Evolutionary conservation across 2,113 vertebrate genomes (phyloP).

Genomic region (Python bivittatus): DNA sequence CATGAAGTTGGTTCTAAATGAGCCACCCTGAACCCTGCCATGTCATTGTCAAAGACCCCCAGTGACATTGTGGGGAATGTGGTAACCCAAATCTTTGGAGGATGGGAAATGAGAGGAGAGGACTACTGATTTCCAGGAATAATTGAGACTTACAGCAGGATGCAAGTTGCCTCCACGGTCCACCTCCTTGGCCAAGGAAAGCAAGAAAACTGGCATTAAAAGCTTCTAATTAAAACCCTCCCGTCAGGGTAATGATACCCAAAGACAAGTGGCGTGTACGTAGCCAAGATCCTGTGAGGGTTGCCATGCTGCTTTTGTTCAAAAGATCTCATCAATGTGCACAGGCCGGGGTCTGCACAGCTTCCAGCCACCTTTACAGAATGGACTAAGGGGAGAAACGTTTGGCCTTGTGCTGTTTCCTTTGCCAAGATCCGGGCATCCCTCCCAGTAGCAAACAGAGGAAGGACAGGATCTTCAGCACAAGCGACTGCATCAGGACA

Average conservation of each 20-base stretch:
- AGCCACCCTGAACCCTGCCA: background rate
- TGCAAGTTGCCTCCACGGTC: background rate
- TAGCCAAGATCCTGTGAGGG: constrained; percentile 39
- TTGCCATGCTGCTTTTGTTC: constrained; percentile 27
- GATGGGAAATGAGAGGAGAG: background rate
- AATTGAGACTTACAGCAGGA: background rate
- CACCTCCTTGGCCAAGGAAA: background rate
- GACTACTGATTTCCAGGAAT: background rate
- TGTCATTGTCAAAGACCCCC: rapidly evolving
- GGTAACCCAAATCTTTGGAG: background rate
- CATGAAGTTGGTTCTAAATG: rapidly evolving
- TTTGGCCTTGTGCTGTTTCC: background rate
- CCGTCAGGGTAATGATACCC: constrained; percentile 41
- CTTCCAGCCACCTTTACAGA: background rate
- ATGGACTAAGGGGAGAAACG: background rate
- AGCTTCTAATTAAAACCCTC: constrained; percentile 41
- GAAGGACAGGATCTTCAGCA: too few species aligned
- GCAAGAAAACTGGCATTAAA: background rate
- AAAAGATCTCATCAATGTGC: constrained; percentile 56
- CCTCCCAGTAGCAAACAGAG: too few species aligned
- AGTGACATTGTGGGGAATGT: background rate
- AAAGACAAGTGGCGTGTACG: background rate
- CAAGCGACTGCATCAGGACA: too few species aligned
- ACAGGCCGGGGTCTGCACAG: background rate
- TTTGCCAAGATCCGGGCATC: background rate